A percentile compares a stretch with the other conserved stretches of the same genome.
These are phyloP conservation scores for Bombus fervidus DNA, from an alignment of 1,140 invertebrate genomes.

Conservation along the genomic window DNA sequence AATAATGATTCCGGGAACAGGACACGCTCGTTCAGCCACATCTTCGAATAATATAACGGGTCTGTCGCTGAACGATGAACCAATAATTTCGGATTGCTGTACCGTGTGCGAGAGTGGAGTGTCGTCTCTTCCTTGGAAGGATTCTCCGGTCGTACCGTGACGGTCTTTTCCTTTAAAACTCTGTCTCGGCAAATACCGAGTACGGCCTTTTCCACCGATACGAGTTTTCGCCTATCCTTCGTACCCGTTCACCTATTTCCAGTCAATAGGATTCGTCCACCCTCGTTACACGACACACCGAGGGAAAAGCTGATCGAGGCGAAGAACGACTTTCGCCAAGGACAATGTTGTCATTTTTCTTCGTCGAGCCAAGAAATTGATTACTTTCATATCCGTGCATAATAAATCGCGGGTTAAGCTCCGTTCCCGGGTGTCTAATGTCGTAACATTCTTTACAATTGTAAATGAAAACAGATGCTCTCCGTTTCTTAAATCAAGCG, in stretches of 20 bases:
- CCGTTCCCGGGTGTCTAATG: no score
- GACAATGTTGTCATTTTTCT: slow-evolving; percentile 2
- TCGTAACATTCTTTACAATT: not conserved
- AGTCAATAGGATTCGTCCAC: slow-evolving; percentile 30
- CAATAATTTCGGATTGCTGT: slow-evolving; percentile 40
- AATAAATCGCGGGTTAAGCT: not conserved
- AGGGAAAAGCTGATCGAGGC: slow-evolving; percentile 3
- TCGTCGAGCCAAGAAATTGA: not conserved
- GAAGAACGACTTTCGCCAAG: not conserved
- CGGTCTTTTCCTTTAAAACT: not conserved
- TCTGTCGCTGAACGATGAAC: slow-evolving; percentile 6
- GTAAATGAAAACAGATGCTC: not conserved
- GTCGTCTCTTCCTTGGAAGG: not conserved
- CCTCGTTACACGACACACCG: not conserved
- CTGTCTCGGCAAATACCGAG: not conserved
- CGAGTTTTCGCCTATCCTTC: not conserved
- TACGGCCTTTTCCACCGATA: not conserved
- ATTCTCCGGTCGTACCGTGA: not conserved
- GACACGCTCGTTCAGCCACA: slow-evolving; percentile 24
- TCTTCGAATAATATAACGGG: slow-evolving; percentile 20
- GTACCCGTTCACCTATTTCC: slow-evolving; percentile 14
- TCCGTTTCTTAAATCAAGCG: no score
- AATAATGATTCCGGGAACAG: slow-evolving; percentile 43
- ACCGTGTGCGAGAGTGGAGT: not conserved
- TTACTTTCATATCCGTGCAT: not conserved